Base-by-base conservation (phyloP, 2,797 vertebrate genomes). In the Enteromius treurensis region DNA sequence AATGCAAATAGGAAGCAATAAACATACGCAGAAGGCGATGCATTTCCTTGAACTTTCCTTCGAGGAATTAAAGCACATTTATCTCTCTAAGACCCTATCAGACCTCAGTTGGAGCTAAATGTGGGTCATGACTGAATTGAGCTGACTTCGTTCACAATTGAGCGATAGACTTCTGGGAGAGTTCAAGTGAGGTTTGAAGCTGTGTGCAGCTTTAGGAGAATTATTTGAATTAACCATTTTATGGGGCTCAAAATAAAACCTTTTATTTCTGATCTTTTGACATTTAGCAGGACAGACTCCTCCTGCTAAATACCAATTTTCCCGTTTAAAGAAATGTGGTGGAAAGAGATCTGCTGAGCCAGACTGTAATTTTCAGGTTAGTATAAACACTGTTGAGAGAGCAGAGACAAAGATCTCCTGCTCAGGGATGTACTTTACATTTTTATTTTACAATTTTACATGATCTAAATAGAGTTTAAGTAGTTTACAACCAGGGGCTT, bases 361-460 rank as follows among this genome's bases (percentile, higher is more conserved):
- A 40, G 55, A 29, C 55, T 7, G 7, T 77, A 64, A 49, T 64
- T 65, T 40, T 32, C 26, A 47, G 58, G 23, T 40, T 29, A 19
- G 37, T 53, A 45, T 6, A 84, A 71, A 78, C 55, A 40, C 37
- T 40, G 68, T 79, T 26, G 4, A 40, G 26, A 51, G 32, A 53
- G 69, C 14, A 15, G 47, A 73, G 60, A 37, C 17, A 32, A 5
- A 13, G 10, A n/a, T 77, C 58, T 62, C 55, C 34, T 32, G 60
- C 26, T 34, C 29, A 34, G 62, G 17, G 62, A 29, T 32, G 26
- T 29, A 62, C 58, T 60, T 60, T 3, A 13, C 11, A 3, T 13
- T 45, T 45, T 45, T 45, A 13, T 45, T 45, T 45, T 45, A 45
- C 9, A 42, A 42, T 47, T 67, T 9, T 5, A 67, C 34, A 37